Conservation (phyloP, 2,113 vertebrate species). For the Hystrix brachyura region DNA sequence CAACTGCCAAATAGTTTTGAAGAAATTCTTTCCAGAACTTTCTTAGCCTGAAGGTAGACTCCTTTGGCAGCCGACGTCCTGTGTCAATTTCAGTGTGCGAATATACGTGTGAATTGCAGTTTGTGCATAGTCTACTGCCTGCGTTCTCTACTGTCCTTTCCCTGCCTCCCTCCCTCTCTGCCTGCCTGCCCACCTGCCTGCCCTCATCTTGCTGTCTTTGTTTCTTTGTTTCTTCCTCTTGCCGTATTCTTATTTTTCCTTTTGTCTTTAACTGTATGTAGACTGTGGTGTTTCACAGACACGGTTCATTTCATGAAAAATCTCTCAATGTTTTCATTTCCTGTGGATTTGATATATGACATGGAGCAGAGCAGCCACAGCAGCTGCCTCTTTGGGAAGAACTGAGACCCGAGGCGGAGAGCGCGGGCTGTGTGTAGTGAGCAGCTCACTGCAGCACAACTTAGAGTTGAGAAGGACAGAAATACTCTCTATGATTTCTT, state of each 20-base stretch:
- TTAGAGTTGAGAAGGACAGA: not conserved
- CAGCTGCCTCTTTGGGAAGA: not conserved
- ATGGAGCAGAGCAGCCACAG: not conserved
- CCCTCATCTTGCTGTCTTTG: not conserved
- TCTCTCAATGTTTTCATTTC: not conserved
- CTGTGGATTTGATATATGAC: not conserved
- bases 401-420: not conserved
- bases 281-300: not conserved
- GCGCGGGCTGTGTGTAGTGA: not conserved
- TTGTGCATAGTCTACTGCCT: not conserved
- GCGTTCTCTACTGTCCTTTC: not conserved
- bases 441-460: not conserved
- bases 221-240: not conserved
- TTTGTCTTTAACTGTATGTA: not conserved
- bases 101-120: not conserved
- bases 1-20: not conserved
- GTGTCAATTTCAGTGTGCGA: not conserved
- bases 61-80: not conserved
- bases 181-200: not conserved
- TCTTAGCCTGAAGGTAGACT: not conserved
- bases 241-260: not conserved
- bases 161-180: not conserved
- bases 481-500: not conserved
- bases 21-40: slow-evolving; percentile 16
- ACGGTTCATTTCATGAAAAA: not conserved